phyloP scores from a whole-genome alignment of 2,888 invertebrate genomes.

The Aphrophora alni region DNA sequence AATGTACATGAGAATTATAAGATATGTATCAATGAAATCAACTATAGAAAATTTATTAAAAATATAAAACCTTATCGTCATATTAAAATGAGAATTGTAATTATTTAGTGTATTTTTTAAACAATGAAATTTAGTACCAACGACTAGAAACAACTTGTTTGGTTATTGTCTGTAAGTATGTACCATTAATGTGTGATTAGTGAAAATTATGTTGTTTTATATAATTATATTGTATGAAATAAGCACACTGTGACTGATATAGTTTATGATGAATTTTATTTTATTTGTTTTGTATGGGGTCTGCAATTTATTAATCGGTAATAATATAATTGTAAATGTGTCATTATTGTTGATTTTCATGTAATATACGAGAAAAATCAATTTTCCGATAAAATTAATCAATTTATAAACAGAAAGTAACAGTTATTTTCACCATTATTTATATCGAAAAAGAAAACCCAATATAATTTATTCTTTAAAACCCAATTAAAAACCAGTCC shows the following conservation, averaged over 20 bases:
- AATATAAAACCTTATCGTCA: conserved; percentile 39
- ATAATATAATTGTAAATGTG: background rate
- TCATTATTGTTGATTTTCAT: conserved; percentile 27
- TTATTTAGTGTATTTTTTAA: conserved; percentile 48
- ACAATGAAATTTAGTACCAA: conserved; percentile 46
- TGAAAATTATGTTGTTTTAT: conserved; percentile 41
- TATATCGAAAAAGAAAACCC: too few species aligned
- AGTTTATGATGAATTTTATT: conserved; percentile 45
- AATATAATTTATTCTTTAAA: too few species aligned
- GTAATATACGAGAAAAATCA: conserved; percentile 17
- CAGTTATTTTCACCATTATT: background rate
- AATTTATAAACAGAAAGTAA: background rate
- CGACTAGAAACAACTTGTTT: conserved; percentile 44
- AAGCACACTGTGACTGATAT: conserved; percentile 44
- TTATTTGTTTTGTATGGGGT: conserved; percentile 46
- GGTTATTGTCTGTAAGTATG: conserved; percentile 43
- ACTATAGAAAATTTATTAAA: conserved; percentile 36
- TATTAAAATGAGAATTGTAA: conserved; percentile 37
- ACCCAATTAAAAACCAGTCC: background rate
- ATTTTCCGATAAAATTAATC: background rate
- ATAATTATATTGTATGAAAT: conserved; percentile 41
- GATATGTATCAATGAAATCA: conserved; percentile 32
- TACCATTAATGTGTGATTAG: conserved; percentile 40
- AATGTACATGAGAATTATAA: conserved; percentile 44
- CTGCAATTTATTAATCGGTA: conserved; percentile 36